These are phyloP conservation scores for Montipora efflorescens DNA, from an alignment of 64 coral and sea anemone genomes.

Conservation along the genomic window DNA sequence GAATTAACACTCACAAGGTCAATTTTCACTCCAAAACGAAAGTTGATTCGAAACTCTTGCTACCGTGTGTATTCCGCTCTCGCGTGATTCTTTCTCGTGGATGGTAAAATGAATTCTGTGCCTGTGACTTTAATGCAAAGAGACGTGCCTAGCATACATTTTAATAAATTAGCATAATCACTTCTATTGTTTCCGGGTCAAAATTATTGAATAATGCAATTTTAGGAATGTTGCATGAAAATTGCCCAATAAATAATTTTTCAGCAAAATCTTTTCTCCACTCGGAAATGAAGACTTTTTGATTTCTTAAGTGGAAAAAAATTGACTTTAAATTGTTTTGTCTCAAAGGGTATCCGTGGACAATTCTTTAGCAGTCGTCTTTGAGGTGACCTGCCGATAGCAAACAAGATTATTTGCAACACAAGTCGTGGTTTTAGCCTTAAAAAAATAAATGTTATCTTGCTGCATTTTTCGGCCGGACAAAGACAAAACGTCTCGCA, in stretches of 20 bases:
- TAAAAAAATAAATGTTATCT: background rate
- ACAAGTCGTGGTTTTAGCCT: background rate
- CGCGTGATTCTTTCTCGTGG: conserved; percentile 11
- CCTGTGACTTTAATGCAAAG: background rate
- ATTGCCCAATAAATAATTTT: background rate
- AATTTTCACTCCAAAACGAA: background rate
- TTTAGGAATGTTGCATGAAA: background rate
- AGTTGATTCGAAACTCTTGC: background rate
- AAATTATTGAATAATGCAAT: conserved; percentile 17
- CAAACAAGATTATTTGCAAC: conserved; percentile 15
- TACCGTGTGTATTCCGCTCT: background rate
- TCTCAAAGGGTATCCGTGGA: background rate
- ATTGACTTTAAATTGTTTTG: background rate
- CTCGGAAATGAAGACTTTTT: background rate
- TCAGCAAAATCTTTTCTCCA: background rate
- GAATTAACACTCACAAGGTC: conserved; percentile 21
- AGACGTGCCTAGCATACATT: conserved; percentile 47
- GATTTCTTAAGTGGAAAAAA: background rate
- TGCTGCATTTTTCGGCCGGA: background rate
- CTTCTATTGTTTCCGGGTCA: conserved; percentile 49
- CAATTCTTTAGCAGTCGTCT: background rate
- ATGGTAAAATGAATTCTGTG: background rate
- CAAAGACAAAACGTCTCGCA: background rate
- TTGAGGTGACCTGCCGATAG: background rate
- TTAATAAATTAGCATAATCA: conserved; percentile 43